A percentile compares a stretch with the other conserved stretches of the same genome.
Conservation (phyloP, 1,140 invertebrate species). For the Anthonomus grandis region DNA sequence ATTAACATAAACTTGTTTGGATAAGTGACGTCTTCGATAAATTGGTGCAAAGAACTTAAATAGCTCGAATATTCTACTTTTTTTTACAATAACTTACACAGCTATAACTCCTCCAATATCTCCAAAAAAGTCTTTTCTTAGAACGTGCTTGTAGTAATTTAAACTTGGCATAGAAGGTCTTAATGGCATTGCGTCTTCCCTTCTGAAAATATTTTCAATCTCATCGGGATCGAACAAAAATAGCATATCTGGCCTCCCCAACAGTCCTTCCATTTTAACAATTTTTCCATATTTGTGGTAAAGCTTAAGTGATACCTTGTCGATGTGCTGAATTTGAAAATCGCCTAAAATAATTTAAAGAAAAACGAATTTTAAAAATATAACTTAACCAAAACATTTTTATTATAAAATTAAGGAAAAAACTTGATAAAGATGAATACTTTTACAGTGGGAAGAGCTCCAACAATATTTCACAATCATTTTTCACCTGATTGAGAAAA, state of each 20-base stretch:
- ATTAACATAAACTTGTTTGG: too few species aligned
- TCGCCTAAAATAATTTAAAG: slow-evolving; percentile 33
- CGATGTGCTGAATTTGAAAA: slow-evolving; percentile 50
- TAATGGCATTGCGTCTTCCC: slow-evolving; percentile 74
- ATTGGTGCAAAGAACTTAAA: too few species aligned
- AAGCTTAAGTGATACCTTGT: slow-evolving; percentile 67
- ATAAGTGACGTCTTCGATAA: too few species aligned
- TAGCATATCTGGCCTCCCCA: slow-evolving; percentile 74
- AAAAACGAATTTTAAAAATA: background rate
- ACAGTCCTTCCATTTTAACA: slow-evolving; percentile 66
- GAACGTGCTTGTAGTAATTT: slow-evolving; percentile 75
- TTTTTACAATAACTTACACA: slow-evolving; percentile 62
- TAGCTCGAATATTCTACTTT: too few species aligned
- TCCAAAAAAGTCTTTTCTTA: slow-evolving; percentile 78
- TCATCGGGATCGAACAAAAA: slow-evolving; percentile 81
- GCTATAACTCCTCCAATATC: slow-evolving; percentile 77
- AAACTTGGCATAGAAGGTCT: slow-evolving; percentile 83
- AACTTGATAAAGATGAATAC: too few species aligned
- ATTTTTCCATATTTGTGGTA: slow-evolving; percentile 74
- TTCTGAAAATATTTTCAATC: slow-evolving; percentile 74
- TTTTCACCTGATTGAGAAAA: too few species aligned
- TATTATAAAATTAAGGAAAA: too few species aligned
- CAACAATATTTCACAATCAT: too few species aligned
- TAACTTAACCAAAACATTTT: slow-evolving; percentile 32
- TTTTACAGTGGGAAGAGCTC: too few species aligned